phyloP scores from a whole-genome alignment of 1,140 invertebrate species.

The Drosophila biarmipes region DNA sequence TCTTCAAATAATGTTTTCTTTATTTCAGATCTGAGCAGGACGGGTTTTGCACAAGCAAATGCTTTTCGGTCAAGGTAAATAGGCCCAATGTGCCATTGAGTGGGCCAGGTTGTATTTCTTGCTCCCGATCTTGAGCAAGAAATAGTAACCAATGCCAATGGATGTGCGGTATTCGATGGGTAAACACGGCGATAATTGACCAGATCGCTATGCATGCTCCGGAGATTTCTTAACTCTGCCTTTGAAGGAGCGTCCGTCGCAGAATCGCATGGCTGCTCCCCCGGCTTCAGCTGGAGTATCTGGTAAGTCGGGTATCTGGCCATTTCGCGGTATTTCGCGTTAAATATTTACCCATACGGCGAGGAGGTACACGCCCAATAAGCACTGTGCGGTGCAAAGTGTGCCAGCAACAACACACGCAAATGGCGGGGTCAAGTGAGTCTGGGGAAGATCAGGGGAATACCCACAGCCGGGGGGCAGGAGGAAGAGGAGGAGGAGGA shows the following conservation, averaged over 20 bases:
- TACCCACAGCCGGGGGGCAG: background rate
- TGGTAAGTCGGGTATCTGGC: conserved; percentile 32
- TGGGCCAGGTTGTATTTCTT: conserved; percentile 4
- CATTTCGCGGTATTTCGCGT: conserved; percentile 73
- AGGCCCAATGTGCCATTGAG: conserved; percentile 31
- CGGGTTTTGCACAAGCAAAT: conserved; percentile 26
- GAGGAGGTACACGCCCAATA: conserved; percentile 71
- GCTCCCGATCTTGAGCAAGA: conserved; percentile 13
- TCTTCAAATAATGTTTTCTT: background rate
- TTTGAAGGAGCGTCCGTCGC: conserved; percentile 64
- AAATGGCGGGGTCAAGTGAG: conserved; percentile 70
- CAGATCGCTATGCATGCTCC: conserved; percentile 55
- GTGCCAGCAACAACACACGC: conserved; percentile 62
- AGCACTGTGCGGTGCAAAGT: conserved; percentile 73
- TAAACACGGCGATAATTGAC: conserved; percentile 43
- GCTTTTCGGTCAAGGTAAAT: conserved; percentile 40
- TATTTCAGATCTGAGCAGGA: conserved; percentile 8
- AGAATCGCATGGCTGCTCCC: conserved; percentile 22
- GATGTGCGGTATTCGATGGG: conserved; percentile 30
- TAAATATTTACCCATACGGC: conserved; percentile 67
- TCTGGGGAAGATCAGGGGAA: conserved; percentile 16
- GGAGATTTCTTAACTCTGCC: conserved; percentile 50
- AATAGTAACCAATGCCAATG: conserved; percentile 20
- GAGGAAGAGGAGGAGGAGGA: background rate
- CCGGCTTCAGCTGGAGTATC: conserved; percentile 3